Evolutionary conservation across 2,797 vertebrate species (phyloP), one percentile per base, ranked within the genome.

Genomic region (Antennarius maculatus): DNA sequence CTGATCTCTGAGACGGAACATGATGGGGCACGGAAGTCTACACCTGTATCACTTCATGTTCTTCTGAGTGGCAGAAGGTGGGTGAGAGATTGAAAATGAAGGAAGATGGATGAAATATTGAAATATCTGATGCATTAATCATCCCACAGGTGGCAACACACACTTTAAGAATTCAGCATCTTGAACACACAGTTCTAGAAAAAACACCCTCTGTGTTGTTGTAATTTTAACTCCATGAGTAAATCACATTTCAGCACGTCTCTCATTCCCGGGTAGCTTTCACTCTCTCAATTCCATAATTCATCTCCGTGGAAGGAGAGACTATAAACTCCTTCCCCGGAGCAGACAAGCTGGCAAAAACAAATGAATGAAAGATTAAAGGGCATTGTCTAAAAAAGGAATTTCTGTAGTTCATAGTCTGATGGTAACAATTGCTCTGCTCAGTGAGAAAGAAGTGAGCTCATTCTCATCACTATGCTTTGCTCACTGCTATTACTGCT

Each of bases 401-500:
- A 37, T 60, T 56, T 61, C 27, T 55, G 16, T 0, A 0, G 16
- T 50, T 60, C 16, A n/a, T 23, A 41, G 29, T 48, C 46, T 27
- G 34, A 69, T 23, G 31, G 48, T 4, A 6, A 49, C 58, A 58
- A n/a, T n/a, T n/a, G 39, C 37, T 14, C 49, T 17, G 43, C 61
- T 54, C 64, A 58, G 57, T 39, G 48, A 66, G 57, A 69, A 56
- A 46, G 48, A 15, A 58, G 51, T 29, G 45, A 17, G 45, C 57
- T 46, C 34, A 2, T 48, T 47, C 81, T 80, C 60, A 78, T 84
- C 64, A 54, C 74, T 69, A 59, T 79, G 71, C 80, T 71, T 70
- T 66, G 67, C 61, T 69, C 64, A 68, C 54, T 71, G 77, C 83
- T 71, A 69, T 69, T 54, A 67, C 84, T 76, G 76, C 83, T 77